A percentile compares a stretch with the other conserved stretches of the same genome.
Evolutionary conservation across 1,140 invertebrate genomes (phyloP).

Genomic region (Drosophila rufa): DNA sequence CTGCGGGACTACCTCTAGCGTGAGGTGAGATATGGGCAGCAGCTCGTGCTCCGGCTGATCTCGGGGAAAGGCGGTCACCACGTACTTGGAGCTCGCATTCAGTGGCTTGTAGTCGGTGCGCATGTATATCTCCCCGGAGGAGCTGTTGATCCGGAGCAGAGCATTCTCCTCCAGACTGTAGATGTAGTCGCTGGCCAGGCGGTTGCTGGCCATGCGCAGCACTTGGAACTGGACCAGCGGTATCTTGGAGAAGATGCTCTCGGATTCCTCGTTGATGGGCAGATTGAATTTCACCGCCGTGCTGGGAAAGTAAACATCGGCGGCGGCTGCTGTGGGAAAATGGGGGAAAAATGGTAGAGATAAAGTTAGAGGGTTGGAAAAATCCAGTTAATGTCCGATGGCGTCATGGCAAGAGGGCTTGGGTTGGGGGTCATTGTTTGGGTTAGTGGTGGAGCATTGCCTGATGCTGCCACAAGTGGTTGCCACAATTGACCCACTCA

Average conservation of each 20-base stretch:
- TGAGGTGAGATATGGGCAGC: constrained; percentile 65
- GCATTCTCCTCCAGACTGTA: constrained; percentile 77
- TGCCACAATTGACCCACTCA: constrained; percentile 45
- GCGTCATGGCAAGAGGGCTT: constrained; percentile 28
- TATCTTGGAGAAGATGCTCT: constrained; percentile 83
- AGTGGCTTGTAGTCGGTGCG: constrained; percentile 61
- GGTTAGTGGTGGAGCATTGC: not conserved
- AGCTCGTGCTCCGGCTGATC: constrained; percentile 23
- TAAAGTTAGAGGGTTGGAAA: constrained; percentile 15
- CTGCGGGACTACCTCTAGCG: constrained; percentile 64
- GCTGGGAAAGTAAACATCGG: constrained; percentile 81
- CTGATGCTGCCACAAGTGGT: constrained; percentile 44
- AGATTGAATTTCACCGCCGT: constrained; percentile 75
- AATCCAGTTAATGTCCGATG: constrained; percentile 29
- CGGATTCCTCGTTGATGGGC: constrained; percentile 79
- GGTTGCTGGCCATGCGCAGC: constrained; percentile 57
- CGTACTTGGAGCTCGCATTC: constrained; percentile 55
- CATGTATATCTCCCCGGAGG: constrained; percentile 76
- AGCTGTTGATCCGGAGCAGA: constrained; percentile 65
- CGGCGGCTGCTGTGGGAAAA: constrained; percentile 47
- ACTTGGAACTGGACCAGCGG: constrained; percentile 82
- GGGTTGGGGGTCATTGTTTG: constrained; percentile 13
- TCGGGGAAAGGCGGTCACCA: constrained; percentile 66
- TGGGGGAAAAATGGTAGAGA: constrained; percentile 5
- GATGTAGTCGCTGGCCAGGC: constrained; percentile 64